Conservation (phyloP, 2,888 invertebrate genomes). For the Andrena praecox region DNA sequence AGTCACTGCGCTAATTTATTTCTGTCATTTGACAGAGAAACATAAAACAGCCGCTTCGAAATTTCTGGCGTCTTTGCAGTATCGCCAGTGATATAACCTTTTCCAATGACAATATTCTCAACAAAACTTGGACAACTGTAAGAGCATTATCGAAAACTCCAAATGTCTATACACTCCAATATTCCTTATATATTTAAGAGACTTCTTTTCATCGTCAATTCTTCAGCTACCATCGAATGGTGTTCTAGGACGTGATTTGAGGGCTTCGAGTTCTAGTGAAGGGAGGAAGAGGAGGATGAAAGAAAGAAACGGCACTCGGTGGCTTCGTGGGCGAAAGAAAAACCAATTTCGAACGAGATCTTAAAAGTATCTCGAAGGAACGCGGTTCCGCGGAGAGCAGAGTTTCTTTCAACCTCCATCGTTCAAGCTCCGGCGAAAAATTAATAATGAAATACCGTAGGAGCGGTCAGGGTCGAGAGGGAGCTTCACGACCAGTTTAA, state of each 20-base stretch:
- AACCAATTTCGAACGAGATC: conserved; percentile 42
- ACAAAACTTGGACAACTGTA: background rate
- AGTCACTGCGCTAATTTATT: too few species aligned
- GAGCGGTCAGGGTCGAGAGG: conserved; percentile 44
- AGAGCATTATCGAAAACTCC: background rate
- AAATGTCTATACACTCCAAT: background rate
- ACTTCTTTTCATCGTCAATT: conserved; percentile 6
- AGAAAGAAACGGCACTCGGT: conserved; percentile 16
- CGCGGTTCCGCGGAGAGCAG: conserved; percentile 9
- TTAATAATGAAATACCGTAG: conserved; percentile 54
- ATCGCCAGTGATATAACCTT: too few species aligned
- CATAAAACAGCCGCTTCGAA: too few species aligned
- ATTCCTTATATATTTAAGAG: background rate
- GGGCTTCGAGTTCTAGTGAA: background rate
- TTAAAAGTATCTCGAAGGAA: conserved; percentile 31
- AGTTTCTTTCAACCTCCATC: conserved; percentile 10
- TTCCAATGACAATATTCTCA: background rate
- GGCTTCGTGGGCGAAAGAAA: conserved; percentile 11
- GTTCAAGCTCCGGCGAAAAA: conserved; percentile 39
- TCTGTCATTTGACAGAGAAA: too few species aligned
- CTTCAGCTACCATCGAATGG: background rate
- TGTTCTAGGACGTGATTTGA: conserved; percentile 7
- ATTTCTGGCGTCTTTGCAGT: too few species aligned
- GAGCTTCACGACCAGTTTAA: conserved; percentile 36
- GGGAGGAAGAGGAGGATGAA: background rate